A percentile compares a stretch with the other conserved stretches of the same genome.
Evolutionary conservation across 2,797 vertebrate species (phyloP).

Genomic region (Enteromius fasciolatus): DNA sequence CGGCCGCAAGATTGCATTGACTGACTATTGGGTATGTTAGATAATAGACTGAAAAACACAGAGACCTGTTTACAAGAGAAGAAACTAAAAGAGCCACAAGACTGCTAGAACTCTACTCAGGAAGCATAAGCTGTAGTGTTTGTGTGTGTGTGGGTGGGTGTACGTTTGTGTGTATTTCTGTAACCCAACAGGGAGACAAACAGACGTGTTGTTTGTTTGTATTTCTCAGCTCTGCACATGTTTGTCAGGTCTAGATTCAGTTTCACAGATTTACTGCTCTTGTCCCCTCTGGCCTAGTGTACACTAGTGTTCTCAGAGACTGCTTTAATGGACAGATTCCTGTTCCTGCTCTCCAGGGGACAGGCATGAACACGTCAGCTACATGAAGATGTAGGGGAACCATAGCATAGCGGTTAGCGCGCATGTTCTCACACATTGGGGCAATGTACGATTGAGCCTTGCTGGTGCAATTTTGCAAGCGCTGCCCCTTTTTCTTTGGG

Average conservation of each 20-base stretch:
- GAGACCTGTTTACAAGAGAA: neutral
- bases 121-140: slow-evolving; percentile 37
- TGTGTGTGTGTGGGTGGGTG: slow-evolving; percentile 8
- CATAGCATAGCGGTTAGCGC: neutral
- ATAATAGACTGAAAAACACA: slow-evolving; percentile 42
- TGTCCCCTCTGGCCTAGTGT: slow-evolving; percentile 39
- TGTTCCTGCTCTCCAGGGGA: slow-evolving; percentile 31
- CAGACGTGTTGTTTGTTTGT: slow-evolving; percentile 44
- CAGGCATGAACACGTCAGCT: slow-evolving; percentile 6
- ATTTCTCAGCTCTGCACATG: slow-evolving; percentile 41
- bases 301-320: slow-evolving; percentile 47
- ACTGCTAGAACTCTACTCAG: slow-evolving; percentile 22
- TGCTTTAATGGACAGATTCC: slow-evolving; percentile 35
- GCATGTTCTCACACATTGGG: neutral
- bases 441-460: neutral
- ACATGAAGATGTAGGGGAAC: neutral
- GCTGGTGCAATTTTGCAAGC: neutral
- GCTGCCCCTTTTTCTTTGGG: neutral
- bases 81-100: slow-evolving; percentile 28
- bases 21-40: slow-evolving; percentile 19
- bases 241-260: slow-evolving; percentile 49
- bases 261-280: slow-evolving; percentile 44
- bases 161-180: slow-evolving; percentile 17
- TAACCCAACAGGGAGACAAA: slow-evolving; percentile 39
- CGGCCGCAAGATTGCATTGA: neutral